Evolutionary conservation across 2,797 vertebrate species (phyloP), one percentile per base, ranked within the genome.

Genomic region (Chromobotia macracanthus): DNA sequence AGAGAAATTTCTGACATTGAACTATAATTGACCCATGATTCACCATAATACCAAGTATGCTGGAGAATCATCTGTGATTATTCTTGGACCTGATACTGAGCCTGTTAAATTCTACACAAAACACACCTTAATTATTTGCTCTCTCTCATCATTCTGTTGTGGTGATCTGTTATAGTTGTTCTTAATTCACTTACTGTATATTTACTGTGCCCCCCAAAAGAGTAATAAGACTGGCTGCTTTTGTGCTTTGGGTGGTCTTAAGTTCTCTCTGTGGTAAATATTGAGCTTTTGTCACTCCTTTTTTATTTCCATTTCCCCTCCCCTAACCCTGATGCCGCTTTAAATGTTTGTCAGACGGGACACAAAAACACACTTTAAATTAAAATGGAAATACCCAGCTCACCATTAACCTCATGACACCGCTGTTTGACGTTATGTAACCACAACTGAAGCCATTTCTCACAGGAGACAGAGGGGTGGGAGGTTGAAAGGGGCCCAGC

Each of bases 341-440:
- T 76, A 83, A 84, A 83, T 84, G 82, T 84, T 83, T 83, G 69
- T 83, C 83, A 82, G 68, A 61, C 4, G 72, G 73, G 82, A 84
- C 60, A 77, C 80, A 81, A 82, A 75, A 79, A 80, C 74, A 66
- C 41, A 50, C 83, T 81, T 82, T 83, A 75, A 78, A 85, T 81
- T 60, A 86, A 83, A 83, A 80, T 84, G 79, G 80, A 81, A 83
- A 86, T 76, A 79, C 69, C 67, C 65, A 21, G 72, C 72, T 82
- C 64, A 75, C 81, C 75, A 83, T 79, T 77, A 82, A 80, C 68
- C 72, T 70, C 71, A 79, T 69, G 79, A 83, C 79, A 75, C 67
- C 11, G 21, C 79, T 69, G 53, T 75, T 73, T 80, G 61, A 79
- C 23, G 51, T 75, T 72, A 72, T 69, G 80, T 81, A 82, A 75